Percentiles rank a stretch among this genome's conserved stretches.
phyloP scores from a whole-genome alignment of 2,888 invertebrate genomes.

The Drosophila anomalata region DNA sequence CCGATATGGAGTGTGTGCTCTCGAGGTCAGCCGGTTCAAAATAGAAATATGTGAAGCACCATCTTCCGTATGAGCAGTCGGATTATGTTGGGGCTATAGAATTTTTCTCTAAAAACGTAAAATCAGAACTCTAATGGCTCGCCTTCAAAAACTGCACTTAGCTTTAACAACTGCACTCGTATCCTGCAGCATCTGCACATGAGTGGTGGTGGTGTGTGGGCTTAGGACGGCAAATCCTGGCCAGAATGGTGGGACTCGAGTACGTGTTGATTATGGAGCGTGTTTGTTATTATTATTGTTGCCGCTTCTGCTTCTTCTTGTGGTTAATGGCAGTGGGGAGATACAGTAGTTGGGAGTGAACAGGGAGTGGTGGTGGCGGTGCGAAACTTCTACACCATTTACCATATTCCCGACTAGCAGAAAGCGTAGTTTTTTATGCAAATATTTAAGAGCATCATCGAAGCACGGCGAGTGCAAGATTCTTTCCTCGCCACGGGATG shows the following conservation, averaged over 20 bases:
- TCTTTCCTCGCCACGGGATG: slow-evolving; percentile 35
- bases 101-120: neutral
- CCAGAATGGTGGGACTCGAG: slow-evolving; percentile 58
- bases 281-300: slow-evolving; percentile 59
- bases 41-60: neutral
- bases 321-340: slow-evolving; percentile 66
- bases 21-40: slow-evolving; percentile 11
- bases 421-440: slow-evolving; percentile 74
- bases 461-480: slow-evolving; percentile 66
- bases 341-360: slow-evolving; percentile 1
- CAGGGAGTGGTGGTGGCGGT: slow-evolving; percentile 4
- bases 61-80: neutral
- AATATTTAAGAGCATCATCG: slow-evolving; percentile 80
- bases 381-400: slow-evolving; percentile 74
- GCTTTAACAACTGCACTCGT: neutral
- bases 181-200: slow-evolving; percentile 20
- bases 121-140: neutral
- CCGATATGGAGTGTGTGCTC: slow-evolving; percentile 50
- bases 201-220: neutral
- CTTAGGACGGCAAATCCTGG: slow-evolving; percentile 27
- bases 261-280: slow-evolving; percentile 74
- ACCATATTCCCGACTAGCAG: slow-evolving; percentile 76
- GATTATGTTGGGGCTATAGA: neutral
- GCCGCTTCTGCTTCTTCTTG: slow-evolving; percentile 38
- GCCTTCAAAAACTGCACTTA: neutral